Evolutionary conservation across 1,140 invertebrate genomes (phyloP).

Genomic region (Battus philenor): DNA sequence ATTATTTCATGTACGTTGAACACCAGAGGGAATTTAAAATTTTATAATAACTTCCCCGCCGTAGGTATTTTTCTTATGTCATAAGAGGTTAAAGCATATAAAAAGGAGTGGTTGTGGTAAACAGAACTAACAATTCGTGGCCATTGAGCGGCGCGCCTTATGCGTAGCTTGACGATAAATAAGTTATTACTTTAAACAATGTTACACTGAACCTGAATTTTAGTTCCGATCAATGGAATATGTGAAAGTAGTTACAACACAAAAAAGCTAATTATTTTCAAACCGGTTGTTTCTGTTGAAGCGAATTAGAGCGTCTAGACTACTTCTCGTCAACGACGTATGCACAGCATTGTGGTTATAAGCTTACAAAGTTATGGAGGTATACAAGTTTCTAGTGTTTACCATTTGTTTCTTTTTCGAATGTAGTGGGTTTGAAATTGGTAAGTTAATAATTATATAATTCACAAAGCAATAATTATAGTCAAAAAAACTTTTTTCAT

Average conservation of each 20-base stretch:
- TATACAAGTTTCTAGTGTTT: conserved; percentile 20
- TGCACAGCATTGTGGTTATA: conserved; percentile 31
- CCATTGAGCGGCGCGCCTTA: not conserved
- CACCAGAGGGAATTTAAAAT: too few species aligned
- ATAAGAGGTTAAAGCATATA: conserved; percentile 11
- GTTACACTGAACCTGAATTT: not conserved
- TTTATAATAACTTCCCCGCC: too few species aligned
- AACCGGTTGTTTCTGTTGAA: conserved; percentile 55
- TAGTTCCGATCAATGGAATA: conserved; percentile 4
- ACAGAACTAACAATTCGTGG: not conserved
- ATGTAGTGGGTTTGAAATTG: conserved; percentile 17
- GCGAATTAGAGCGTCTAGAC: conserved; percentile 40
- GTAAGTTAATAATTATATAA: too few species aligned
- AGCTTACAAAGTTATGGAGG: conserved; percentile 24
- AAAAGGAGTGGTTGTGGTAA: conserved; percentile 9
- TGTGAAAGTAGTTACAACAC: conserved; percentile 15
- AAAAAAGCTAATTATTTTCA: conserved; percentile 25
- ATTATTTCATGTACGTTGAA: too few species aligned
- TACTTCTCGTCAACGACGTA: conserved; percentile 41
- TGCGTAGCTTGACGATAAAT: not conserved
- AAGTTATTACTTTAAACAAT: not conserved
- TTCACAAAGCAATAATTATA: too few species aligned
- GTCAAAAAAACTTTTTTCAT: too few species aligned
- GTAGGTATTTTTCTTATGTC: too few species aligned
- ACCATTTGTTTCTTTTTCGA: conserved; percentile 18